Percentiles rank a stretch among this genome's conserved stretches.
These are phyloP conservation scores for Channallabes apus DNA, from an alignment of 2,797 vertebrate genomes.

Conservation along the genomic window DNA sequence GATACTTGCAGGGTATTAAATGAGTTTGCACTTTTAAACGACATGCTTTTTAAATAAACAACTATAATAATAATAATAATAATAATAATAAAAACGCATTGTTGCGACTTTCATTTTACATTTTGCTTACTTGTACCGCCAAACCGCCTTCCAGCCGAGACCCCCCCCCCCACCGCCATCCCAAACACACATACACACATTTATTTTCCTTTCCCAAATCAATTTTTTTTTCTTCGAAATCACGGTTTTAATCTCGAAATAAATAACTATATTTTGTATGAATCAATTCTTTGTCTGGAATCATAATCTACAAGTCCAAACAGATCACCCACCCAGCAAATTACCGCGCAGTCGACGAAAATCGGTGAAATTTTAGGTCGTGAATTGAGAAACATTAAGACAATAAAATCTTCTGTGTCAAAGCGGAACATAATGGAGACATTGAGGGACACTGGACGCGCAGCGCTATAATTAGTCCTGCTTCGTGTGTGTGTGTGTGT, in stretches of 20 bases:
- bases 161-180: too few species aligned
- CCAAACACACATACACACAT: neutral
- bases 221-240: neutral
- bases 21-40: too few species aligned
- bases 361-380: conserved; percentile 50
- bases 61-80: too few species aligned
- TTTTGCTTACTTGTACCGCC: neutral
- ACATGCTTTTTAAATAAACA: too few species aligned
- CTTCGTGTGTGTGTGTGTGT: conserved; percentile 16
- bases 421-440: conserved; percentile 62
- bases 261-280: neutral
- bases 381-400: conserved; percentile 60
- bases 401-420: conserved; percentile 70
- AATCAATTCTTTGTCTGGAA: conserved; percentile 24
- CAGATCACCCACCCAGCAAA: neutral
- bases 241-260: neutral
- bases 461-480: conserved; percentile 74
- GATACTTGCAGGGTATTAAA: too few species aligned
- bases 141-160: neutral
- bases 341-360: conserved; percentile 42
- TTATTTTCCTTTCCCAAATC: neutral
- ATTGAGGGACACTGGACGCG: conserved; percentile 62
- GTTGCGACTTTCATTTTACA: too few species aligned
- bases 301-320: neutral
- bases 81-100: too few species aligned